Percentiles rank a stretch among this genome's conserved stretches.
Conservation (phyloP, 2,113 vertebrate species). For the Isichthys henryi region DNA sequence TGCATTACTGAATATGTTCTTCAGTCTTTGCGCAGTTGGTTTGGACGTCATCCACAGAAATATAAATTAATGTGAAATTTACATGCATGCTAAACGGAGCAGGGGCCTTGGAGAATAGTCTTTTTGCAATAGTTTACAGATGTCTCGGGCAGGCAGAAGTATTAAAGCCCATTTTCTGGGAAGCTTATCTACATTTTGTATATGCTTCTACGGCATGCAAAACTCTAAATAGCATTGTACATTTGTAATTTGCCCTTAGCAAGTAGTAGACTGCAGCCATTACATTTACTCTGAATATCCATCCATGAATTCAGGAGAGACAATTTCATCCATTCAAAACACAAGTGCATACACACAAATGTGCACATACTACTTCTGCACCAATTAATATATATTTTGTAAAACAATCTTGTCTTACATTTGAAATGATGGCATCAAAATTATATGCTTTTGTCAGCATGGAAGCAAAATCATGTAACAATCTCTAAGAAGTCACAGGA, state of each 20-base stretch:
- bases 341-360: background rate
- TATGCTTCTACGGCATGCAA: slow-evolving; percentile 30
- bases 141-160: slow-evolving; percentile 24
- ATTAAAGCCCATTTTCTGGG: slow-evolving; percentile 35
- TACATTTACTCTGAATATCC: slow-evolving; percentile 11
- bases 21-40: background rate
- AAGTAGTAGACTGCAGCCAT: slow-evolving; percentile 24
- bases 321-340: background rate
- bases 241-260: slow-evolving; percentile 35
- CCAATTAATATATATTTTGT: background rate
- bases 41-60: background rate
- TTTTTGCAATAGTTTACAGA: slow-evolving; percentile 35
- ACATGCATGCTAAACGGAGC: slow-evolving; percentile 1
- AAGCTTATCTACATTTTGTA: slow-evolving; percentile 33
- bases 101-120: slow-evolving; percentile 16
- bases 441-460: background rate
- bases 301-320: slow-evolving; percentile 13
- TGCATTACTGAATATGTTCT: background rate
- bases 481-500: background rate
- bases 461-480: background rate
- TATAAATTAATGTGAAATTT: slow-evolving; percentile 17
- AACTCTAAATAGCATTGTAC: slow-evolving; percentile 20
- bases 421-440: background rate
- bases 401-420: background rate
- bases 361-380: background rate